phyloP scores from a whole-genome alignment of 1,140 invertebrate species.

The Amyelois transitella region DNA sequence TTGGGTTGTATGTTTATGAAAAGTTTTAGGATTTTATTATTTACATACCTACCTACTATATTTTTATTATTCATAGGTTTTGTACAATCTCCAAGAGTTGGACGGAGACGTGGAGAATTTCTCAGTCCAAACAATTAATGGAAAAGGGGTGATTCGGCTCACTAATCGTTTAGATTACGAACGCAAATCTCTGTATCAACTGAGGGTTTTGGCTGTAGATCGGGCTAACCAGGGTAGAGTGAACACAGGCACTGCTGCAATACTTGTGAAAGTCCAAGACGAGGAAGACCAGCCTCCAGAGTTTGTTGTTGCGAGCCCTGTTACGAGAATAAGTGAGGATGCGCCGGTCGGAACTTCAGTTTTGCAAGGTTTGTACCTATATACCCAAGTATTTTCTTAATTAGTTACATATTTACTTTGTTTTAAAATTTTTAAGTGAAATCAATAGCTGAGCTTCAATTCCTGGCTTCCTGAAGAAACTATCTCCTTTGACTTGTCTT shows the following conservation, averaged over 20 bases:
- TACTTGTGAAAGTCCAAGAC: constrained; percentile 89
- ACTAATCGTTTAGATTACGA: constrained; percentile 90
- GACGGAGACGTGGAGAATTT: constrained; percentile 88
- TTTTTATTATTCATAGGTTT: constrained; percentile 58
- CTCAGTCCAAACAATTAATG: constrained; percentile 87
- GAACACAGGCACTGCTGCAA: constrained; percentile 88
- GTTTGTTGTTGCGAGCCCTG: constrained; percentile 89
- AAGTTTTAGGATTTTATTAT: no score
- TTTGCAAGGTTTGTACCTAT: constrained; percentile 78
- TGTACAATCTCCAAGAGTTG: constrained; percentile 84
- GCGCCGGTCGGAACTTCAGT: constrained; percentile 85
- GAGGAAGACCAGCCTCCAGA: constrained; percentile 93
- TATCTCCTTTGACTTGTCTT: no score
- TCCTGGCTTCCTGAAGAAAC: no score
- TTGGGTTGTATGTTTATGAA: no score
- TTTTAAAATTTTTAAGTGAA: no score
- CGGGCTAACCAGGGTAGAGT: constrained; percentile 86
- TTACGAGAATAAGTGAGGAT: constrained; percentile 91
- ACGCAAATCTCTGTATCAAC: constrained; percentile 89
- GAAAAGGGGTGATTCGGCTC: constrained; percentile 89
- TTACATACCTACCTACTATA: no score
- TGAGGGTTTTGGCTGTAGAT: constrained; percentile 89
- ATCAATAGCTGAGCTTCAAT: no score
- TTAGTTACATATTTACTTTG: no score
- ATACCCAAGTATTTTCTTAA: no score